These are phyloP conservation scores for Eremobia ochroleuca DNA, from an alignment of 2,888 invertebrate genomes.

Conservation along the genomic window DNA sequence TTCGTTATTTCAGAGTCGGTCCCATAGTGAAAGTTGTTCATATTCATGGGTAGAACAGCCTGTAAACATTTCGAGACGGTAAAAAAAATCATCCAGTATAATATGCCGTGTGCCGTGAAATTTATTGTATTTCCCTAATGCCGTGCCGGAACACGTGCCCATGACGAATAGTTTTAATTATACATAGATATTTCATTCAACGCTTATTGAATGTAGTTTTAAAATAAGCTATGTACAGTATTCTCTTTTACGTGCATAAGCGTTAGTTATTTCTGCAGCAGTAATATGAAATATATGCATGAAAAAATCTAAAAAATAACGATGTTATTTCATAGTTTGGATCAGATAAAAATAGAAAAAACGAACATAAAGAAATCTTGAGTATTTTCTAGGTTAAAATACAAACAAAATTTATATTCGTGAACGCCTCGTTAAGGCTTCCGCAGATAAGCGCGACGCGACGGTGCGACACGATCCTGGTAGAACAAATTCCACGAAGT, in stretches of 20 bases:
- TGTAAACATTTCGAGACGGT: too few species aligned
- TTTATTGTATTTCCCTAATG: conserved; percentile 17
- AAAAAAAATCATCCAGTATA: too few species aligned
- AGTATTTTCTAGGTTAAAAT: conserved; percentile 29
- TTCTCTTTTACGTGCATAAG: neutral
- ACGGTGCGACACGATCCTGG: too few species aligned
- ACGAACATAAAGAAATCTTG: neutral
- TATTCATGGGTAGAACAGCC: too few species aligned
- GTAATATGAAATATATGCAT: neutral
- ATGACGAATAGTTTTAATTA: conserved; percentile 21
- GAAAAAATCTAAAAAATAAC: conserved; percentile 16
- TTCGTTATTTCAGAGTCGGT: too few species aligned
- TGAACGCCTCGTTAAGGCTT: conserved; percentile 36
- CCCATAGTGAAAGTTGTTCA: too few species aligned
- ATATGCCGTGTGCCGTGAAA: too few species aligned
- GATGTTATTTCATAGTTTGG: conserved; percentile 20
- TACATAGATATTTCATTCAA: conserved; percentile 15
- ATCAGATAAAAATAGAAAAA: conserved; percentile 40
- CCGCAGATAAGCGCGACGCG: too few species aligned
- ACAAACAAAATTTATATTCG: conserved; percentile 33
- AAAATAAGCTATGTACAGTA: neutral
- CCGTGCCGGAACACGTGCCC: neutral
- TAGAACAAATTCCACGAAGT: too few species aligned
- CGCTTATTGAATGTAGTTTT: conserved; percentile 6
- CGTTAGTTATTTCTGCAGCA: conserved; percentile 6